These are phyloP conservation scores for Scomber japonicus DNA, from an alignment of 2,113 vertebrate genomes.

Conservation along the genomic window DNA sequence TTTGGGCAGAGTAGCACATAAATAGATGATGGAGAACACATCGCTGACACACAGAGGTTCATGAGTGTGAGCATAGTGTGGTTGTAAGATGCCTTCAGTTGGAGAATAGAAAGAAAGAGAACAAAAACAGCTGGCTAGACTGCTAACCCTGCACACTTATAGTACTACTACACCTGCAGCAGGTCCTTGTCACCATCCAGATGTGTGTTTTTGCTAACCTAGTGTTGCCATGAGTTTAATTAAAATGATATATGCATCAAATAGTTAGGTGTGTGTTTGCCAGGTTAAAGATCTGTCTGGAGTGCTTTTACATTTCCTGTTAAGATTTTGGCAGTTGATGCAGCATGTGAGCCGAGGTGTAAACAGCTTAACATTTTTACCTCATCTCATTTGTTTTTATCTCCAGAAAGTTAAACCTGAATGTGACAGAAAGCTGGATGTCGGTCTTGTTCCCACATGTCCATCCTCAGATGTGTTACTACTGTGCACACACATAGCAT, in stretches of 20 bases:
- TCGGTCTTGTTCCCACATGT: constrained; percentile 13
- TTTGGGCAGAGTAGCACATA: constrained; percentile 40
- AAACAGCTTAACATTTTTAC: background rate
- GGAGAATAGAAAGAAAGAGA: background rate
- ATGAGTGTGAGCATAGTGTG: background rate
- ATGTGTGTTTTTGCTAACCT: too few relatives aligned
- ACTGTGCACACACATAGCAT: background rate
- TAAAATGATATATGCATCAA: background rate
- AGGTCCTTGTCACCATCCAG: background rate
- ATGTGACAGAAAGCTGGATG: background rate
- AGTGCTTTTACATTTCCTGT: background rate
- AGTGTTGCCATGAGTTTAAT: too few relatives aligned
- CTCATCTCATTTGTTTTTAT: constrained; percentile 1
- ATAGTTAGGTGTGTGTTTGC: background rate
- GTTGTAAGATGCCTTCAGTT: background rate
- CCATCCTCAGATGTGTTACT: background rate
- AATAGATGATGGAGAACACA: constrained; percentile 46
- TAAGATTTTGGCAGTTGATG: background rate
- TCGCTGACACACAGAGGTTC: constrained; percentile 35
- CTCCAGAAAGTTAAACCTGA: constrained; percentile 11
- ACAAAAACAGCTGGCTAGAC: background rate
- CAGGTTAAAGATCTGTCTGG: background rate
- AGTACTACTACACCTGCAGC: background rate
- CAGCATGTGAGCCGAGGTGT: background rate
- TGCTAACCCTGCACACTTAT: background rate